phyloP scores from a whole-genome alignment of 2,888 invertebrate species.

The Nowickia ferox region DNA sequence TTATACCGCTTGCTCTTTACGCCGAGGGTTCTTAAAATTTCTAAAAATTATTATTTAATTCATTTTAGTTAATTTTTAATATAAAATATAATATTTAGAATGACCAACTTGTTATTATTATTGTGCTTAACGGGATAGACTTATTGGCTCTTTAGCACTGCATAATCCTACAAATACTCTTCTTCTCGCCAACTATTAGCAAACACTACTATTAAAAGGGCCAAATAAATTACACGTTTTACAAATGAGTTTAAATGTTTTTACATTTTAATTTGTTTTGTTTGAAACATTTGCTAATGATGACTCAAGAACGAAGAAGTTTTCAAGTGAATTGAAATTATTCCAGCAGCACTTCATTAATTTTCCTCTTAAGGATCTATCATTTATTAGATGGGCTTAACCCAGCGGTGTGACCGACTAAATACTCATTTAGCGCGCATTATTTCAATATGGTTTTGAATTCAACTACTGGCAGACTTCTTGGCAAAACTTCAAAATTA shows the following conservation, averaged over 20 bases:
- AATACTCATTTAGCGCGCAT: constrained; percentile 77
- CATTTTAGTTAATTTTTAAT: no score
- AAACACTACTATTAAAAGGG: constrained; percentile 1
- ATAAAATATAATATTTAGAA: no score
- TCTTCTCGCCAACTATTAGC: neutral
- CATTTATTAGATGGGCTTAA: constrained; percentile 64
- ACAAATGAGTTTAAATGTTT: constrained; percentile 43
- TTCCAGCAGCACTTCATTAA: constrained; percentile 80
- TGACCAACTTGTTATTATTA: no score
- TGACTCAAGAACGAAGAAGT: constrained; percentile 19
- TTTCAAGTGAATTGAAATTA: constrained; percentile 37
- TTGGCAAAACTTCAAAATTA: constrained; percentile 67
- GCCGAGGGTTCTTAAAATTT: no score
- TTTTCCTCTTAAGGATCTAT: constrained; percentile 74
- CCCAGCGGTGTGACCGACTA: constrained; percentile 71
- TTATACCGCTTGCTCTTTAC: no score
- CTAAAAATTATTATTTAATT: no score
- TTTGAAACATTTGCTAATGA: constrained; percentile 35
- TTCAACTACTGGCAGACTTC: constrained; percentile 68
- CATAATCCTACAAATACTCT: constrained; percentile 13
- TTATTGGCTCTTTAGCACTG: constrained; percentile 30
- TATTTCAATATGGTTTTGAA: constrained; percentile 65
- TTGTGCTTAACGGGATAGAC: constrained; percentile 22
- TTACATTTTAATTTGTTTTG: constrained; percentile 26
- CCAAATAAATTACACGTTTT: neutral